Evolutionary conservation across 2,113 vertebrate species (phyloP).

Genomic region (Podocnemis expansa): DNA sequence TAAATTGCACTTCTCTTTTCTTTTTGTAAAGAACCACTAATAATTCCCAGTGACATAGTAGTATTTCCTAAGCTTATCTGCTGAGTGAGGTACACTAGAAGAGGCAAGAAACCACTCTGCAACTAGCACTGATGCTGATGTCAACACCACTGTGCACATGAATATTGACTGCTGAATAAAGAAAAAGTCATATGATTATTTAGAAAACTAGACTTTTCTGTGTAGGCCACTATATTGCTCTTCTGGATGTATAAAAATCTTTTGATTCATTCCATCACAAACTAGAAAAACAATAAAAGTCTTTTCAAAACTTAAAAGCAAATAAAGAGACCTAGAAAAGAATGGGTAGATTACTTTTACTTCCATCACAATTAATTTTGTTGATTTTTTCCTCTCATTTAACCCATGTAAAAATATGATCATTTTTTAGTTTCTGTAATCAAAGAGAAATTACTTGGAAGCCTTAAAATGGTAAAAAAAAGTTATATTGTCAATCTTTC

Average conservation of each 20-base stretch:
- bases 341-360: not conserved
- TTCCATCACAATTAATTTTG: not conserved
- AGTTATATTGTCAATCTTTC: not conserved
- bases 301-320: not conserved
- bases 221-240: not conserved
- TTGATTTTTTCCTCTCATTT: rapidly evolving
- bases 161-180: not conserved
- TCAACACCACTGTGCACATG: not conserved
- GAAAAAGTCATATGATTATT: not conserved
- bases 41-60: not conserved
- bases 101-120: not conserved
- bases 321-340: not conserved
- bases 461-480: not conserved
- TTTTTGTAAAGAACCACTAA: not conserved
- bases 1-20: not conserved
- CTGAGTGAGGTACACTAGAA: not conserved
- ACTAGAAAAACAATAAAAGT: not conserved
- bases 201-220: not conserved
- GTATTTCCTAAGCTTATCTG: not conserved
- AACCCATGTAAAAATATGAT: not conserved
- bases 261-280: not conserved
- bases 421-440: not conserved
- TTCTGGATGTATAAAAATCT: not conserved
- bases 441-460: not conserved
- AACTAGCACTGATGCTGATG: rapidly evolving